Evolutionary conservation across 2,888 invertebrate species (phyloP).

Genomic region (Phasia obesa): DNA sequence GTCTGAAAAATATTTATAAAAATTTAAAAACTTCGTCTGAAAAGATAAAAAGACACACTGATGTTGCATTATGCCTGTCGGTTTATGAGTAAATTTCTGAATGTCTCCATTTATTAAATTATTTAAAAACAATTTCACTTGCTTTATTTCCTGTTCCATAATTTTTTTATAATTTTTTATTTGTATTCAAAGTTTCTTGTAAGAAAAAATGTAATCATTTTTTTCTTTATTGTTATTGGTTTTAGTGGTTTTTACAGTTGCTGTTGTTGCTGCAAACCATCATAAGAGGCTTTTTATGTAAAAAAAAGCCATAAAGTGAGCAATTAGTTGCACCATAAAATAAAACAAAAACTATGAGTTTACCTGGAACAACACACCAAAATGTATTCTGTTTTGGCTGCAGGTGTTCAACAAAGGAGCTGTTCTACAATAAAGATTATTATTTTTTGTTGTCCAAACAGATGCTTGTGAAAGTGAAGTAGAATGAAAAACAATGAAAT

Average conservation of each 20-base stretch:
- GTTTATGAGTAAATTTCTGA: slow-evolving; percentile 4
- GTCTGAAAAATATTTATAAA: slow-evolving; percentile 46
- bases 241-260: slow-evolving; percentile 6
- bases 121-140: slow-evolving; percentile 13
- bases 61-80: not conserved
- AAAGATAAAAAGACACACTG: not conserved
- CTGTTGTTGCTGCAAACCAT: slow-evolving; percentile 22
- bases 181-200: slow-evolving; percentile 23
- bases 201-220: slow-evolving; percentile 29
- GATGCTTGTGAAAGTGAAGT: slow-evolving; percentile 35
- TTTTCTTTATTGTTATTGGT: not conserved
- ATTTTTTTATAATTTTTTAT: not conserved
- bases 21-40: slow-evolving; percentile 22
- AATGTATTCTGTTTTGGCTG: slow-evolving; percentile 54
- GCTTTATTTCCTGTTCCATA: slow-evolving; percentile 14
- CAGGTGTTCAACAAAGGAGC: slow-evolving; percentile 55
- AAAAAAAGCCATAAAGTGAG: slow-evolving; percentile 64
- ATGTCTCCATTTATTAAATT: slow-evolving; percentile 42
- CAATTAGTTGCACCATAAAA: slow-evolving; percentile 60
- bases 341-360: slow-evolving; percentile 18
- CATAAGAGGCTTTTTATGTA: slow-evolving; percentile 55
- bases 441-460: slow-evolving; percentile 29
- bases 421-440: slow-evolving; percentile 41
- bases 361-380: slow-evolving; percentile 8
- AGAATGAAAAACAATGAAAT: slow-evolving; percentile 48